Conservation (phyloP, 2,888 invertebrate species). For the Drosophila merina region DNA sequence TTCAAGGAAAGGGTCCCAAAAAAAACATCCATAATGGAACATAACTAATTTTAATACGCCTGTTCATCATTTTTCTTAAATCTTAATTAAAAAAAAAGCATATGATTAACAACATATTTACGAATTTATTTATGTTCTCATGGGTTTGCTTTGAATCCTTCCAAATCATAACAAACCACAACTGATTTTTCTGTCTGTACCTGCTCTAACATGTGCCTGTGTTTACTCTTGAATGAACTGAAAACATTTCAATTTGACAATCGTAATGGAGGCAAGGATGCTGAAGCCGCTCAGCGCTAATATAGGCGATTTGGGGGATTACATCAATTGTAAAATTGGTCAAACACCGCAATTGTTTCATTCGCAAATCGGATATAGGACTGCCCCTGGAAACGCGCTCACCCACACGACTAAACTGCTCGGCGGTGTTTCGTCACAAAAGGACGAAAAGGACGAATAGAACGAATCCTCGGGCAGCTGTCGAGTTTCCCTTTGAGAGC, state of each 20-base stretch:
- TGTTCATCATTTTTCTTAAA: no score
- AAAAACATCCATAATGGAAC: no score
- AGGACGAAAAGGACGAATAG: conserved; percentile 19
- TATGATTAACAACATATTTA: no score
- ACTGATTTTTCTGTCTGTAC: conserved; percentile 6
- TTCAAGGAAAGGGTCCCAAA: no score
- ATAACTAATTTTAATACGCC: no score
- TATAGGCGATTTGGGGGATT: conserved; percentile 79
- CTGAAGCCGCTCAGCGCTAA: conserved; percentile 61
- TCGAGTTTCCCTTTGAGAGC: conserved; percentile 70
- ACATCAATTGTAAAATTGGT: conserved; percentile 81
- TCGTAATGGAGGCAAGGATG: conserved; percentile 55
- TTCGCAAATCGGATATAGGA: conserved; percentile 82
- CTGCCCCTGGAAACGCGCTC: conserved; percentile 56
- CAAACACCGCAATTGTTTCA: conserved; percentile 83
- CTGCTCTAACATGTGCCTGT: conserved; percentile 45
- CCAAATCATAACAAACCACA: not conserved
- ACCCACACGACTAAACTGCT: conserved; percentile 21
- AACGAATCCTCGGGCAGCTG: conserved; percentile 63
- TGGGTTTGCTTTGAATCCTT: no score
- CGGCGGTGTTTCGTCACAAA: no score
- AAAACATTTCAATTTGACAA: conserved; percentile 79
- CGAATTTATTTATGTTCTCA: no score
- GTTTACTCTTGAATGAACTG: conserved; percentile 83
- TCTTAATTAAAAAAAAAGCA: no score